Evolutionary conservation across 2,797 vertebrate species (phyloP).

Genomic region (Smutsia temminckii): DNA sequence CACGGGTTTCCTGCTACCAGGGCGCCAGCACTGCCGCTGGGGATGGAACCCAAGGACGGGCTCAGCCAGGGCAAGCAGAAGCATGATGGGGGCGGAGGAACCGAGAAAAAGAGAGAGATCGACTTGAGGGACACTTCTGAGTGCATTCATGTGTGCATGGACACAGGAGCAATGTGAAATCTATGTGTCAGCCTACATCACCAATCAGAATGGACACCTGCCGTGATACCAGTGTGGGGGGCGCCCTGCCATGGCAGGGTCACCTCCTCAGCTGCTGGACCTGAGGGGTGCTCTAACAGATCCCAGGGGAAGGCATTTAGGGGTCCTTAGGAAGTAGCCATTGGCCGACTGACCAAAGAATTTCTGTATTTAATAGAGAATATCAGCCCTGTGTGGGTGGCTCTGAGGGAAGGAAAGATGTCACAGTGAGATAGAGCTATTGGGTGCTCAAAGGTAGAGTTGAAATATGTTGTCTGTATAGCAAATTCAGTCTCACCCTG

Average conservation of each 20-base stretch:
- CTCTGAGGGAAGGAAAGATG: background rate
- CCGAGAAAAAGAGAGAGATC: background rate
- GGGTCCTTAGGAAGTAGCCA: background rate
- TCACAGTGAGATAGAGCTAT: background rate
- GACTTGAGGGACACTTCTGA: background rate
- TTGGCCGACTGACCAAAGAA: background rate
- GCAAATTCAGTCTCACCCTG: background rate
- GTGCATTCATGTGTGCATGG: background rate
- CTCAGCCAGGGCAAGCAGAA: background rate
- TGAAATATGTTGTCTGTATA: background rate
- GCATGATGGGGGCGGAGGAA: background rate
- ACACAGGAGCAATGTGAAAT: background rate
- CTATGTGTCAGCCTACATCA: background rate
- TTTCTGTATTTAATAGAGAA: background rate
- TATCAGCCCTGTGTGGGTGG: background rate
- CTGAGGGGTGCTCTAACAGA: background rate
- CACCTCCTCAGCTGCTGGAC: background rate
- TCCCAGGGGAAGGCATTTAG: background rate
- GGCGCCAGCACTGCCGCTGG: background rate
- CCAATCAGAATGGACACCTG: background rate
- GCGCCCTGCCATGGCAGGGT: background rate
- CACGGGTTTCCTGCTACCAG: background rate
- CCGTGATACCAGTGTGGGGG: background rate
- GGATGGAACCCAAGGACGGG: background rate
- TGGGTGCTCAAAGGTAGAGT: background rate